Base-by-base conservation (phyloP, 2,888 invertebrate genomes). In the Cordilura impudica region DNA sequence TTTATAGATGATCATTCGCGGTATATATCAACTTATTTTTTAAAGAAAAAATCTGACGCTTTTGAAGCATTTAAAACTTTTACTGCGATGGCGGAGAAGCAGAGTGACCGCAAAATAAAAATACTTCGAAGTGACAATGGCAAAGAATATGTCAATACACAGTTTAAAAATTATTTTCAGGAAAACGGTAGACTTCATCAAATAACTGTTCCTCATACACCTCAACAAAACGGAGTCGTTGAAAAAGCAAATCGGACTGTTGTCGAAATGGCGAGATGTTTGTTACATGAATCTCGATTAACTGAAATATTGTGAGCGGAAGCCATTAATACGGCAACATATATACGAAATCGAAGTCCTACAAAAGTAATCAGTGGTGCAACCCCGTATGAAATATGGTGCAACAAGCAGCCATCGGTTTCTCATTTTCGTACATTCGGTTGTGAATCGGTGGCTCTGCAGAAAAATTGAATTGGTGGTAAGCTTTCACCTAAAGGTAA, bases 241-340 rank as follows among this genome's bases (percentile, higher is more conserved):
- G 78, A 82, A 53, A 51, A 74, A 35, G 60, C 65, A 43, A 82
- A 81, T 19, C 31, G 78, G 2, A 81, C 81, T 6, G 14, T 81
- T 31, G 69, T 85, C 7, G 84, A 85, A 35, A 81, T 82, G 69
- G 84, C 85, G 7, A 78, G 86, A 21, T 81, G 83, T 23, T 83
- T 87, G 82, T 60, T 88, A n/a, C 35, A 81, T 3, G 72, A 84
- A 18, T 67, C 82, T 16, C 78, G 74, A 2, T 35, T 86, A 8
- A 83, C 51, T 83, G 86, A 79, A 45, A 53, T 69, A 23, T 69
- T 83, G 10, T 84, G 84, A 70, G 83, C 65, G 21, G 81, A 82
- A n/a, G n/a, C n/a, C n/a, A n/a, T n/a, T n/a, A n/a, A n/a, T n/a
- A n/a, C n/a, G n/a, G n/a, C n/a, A n/a, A 10, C 82, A 81, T 26